Conservation (phyloP, 2,113 vertebrate species). For the Toxotes chatareus region DNA sequence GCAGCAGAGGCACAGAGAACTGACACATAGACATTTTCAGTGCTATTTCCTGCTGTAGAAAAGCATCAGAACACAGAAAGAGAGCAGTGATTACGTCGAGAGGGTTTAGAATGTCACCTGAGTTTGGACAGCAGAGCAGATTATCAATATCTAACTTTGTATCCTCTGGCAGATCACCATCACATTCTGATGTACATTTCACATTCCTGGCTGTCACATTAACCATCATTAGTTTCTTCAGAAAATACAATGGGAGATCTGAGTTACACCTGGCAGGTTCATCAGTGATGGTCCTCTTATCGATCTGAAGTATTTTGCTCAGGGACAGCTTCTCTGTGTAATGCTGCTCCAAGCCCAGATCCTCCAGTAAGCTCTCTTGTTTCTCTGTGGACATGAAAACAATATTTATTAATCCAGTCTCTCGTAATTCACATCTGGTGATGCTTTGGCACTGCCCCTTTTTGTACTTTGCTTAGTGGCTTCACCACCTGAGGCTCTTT, state of each 20-base stretch:
- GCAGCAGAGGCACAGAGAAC: conserved; percentile 86
- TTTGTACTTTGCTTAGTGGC: too few species aligned
- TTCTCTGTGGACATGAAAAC: conserved; percentile 50
- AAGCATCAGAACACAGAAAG: conserved; percentile 83
- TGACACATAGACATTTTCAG: conserved; percentile 85
- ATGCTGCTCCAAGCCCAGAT: conserved; percentile 51
- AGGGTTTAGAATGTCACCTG: conserved; percentile 37
- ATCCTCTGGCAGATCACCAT: too few species aligned
- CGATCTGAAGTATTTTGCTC: conserved; percentile 63
- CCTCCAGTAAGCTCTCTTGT: conserved; percentile 43
- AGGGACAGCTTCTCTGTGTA: conserved; percentile 64
- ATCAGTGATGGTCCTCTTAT: conserved; percentile 60
- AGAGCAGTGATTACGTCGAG: conserved; percentile 84
- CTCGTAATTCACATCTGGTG: too few species aligned
- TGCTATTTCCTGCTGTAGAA: conserved; percentile 81
- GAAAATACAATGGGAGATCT: conserved; percentile 69
- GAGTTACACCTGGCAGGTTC: conserved; percentile 43
- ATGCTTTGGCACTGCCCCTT: too few species aligned
- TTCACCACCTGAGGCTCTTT: too few species aligned
- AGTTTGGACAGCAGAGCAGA: too few species aligned
- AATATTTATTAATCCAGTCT: too few species aligned
- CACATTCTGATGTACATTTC: too few species aligned
- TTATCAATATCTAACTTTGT: too few species aligned
- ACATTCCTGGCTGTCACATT: conserved; percentile 25
- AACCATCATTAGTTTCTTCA: conserved; percentile 79